A percentile compares a stretch with the other conserved stretches of the same genome.
Evolutionary conservation across 2,797 vertebrate species (phyloP).

Genomic region (Phataginus tricuspis): DNA sequence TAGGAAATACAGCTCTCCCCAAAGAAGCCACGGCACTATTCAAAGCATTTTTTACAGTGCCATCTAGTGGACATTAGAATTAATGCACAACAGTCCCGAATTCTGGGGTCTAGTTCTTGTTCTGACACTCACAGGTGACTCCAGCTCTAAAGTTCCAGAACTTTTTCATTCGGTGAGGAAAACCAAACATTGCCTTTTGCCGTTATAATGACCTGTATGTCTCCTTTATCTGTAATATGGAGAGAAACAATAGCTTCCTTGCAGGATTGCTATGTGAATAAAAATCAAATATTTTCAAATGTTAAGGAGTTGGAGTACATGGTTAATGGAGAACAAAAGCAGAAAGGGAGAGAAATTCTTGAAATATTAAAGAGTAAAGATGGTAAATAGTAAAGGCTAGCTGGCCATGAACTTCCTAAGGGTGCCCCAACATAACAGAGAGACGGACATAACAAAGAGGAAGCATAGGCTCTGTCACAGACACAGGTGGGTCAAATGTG

Average conservation of each 20-base stretch:
- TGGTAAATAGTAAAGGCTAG: not conserved
- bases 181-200: not conserved
- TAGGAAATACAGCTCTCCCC: not conserved
- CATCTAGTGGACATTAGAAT: slow-evolving; percentile 68
- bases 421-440: not conserved
- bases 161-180: not conserved
- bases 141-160: not conserved
- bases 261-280: not conserved
- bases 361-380: not conserved
- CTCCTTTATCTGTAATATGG: not conserved
- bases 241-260: not conserved
- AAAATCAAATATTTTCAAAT: not conserved
- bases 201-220: not conserved
- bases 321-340: not conserved
- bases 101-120: not conserved
- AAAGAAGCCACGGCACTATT: not conserved
- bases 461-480: not conserved
- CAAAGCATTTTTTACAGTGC: slow-evolving; percentile 52
- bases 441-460: not conserved
- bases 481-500: not conserved
- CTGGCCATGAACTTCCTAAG: not conserved
- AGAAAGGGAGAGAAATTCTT: not conserved
- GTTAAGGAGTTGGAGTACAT: not conserved
- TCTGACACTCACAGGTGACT: not conserved
- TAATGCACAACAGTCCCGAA: not conserved